Evolutionary conservation across 1,140 invertebrate genomes (phyloP).

Genomic region (Bombus terrestris): DNA sequence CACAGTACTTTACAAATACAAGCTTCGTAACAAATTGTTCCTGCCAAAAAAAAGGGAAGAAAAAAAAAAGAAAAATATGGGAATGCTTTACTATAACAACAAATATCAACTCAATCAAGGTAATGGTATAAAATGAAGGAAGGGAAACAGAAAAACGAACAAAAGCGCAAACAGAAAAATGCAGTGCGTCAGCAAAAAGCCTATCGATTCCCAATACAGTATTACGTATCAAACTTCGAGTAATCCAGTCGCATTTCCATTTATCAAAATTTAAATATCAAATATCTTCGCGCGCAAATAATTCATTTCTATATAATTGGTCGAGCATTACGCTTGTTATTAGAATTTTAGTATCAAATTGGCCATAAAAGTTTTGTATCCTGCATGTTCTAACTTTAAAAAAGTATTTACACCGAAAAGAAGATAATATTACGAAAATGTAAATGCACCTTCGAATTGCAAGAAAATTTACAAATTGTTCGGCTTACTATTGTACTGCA

Average conservation of each 20-base stretch:
- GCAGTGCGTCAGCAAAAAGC: conserved; percentile 11
- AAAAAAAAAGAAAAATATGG: background rate
- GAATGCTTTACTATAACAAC: background rate
- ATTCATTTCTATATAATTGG: background rate
- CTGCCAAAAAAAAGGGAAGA: background rate
- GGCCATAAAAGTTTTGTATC: background rate
- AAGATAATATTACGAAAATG: no score
- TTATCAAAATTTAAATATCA: conserved; percentile 9
- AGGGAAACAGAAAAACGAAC: background rate
- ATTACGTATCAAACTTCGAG: background rate
- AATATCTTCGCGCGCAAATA: background rate
- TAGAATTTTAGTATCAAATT: background rate
- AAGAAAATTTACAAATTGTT: no score
- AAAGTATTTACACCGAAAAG: no score
- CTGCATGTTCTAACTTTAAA: background rate
- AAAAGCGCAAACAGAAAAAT: background rate
- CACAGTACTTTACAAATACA: background rate
- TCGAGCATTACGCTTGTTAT: background rate
- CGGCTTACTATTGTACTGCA: no score
- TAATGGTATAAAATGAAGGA: conserved; percentile 8
- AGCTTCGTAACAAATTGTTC: background rate
- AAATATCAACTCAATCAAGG: conserved; percentile 12
- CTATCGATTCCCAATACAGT: conserved; percentile 8
- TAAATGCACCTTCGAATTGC: no score
- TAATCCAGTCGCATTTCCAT: background rate